Evolutionary conservation across 2,797 vertebrate genomes (phyloP), one percentile per base, ranked within the genome.

Genomic region (Chrysolophus pictus): DNA sequence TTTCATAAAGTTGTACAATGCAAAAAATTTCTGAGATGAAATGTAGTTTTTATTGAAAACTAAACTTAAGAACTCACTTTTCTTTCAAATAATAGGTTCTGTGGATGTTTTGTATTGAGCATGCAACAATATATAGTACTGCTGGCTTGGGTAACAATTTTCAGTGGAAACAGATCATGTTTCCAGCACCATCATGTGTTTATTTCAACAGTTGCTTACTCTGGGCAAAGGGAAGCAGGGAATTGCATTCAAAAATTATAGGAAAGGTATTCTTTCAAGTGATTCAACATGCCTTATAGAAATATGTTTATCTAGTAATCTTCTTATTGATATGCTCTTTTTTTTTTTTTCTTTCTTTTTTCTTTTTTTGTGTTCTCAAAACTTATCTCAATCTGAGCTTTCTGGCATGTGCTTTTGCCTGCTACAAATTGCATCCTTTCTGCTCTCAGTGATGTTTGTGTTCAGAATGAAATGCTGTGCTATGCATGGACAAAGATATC

Each of bases 361-460:
- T 24, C 3, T 49, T 26, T 53, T 71, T 89, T 55, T 91, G 78
- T 85, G 47, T 74, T 87, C 88, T 96, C 85, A 55, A 92, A 90
- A 86, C 93, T 79, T 31, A 72, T 64, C 8, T n/a, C 87, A 87
- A 81, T 85, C 81, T 68, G 73, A 94, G 80, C 88, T 94, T 92
- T 88, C 90, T 89, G 74, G 96, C 96, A 97, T 97, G 97, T 87
- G 75, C 91, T 93, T 86, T 86, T 96, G 97, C 97, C 95, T 96
- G 95, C 55, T 94, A 80, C 84, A 93, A 88, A 88, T 81, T 87
- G 93, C 94, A 82, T 79, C 78, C 47, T 22, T 72, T 92, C 92
- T 64, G 69, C 90, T 94, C 55, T 88, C 75, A 33, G 76, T 93
- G 81, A 33, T 90, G 71, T 86, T 94, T 97, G 93, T 59, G 41